Evolutionary conservation across 2,888 invertebrate genomes (phyloP).

Genomic region (Diaphora mendica): DNA sequence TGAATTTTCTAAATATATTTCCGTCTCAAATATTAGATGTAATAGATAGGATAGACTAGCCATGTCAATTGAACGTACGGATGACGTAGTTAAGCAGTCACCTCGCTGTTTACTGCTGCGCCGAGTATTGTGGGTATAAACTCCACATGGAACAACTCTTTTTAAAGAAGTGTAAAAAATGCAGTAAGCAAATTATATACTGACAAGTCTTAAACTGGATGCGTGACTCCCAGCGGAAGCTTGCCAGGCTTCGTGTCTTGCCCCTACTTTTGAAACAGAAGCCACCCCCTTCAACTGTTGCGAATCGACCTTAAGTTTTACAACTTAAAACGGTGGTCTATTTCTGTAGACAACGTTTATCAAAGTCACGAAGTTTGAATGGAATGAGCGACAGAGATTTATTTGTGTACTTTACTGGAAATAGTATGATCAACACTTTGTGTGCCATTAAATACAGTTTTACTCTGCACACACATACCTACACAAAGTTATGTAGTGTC

Average conservation of each 20-base stretch:
- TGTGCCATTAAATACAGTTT: background rate
- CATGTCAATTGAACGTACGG: background rate
- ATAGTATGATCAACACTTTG: background rate
- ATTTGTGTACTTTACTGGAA: constrained; percentile 1
- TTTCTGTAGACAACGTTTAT: constrained; percentile 51
- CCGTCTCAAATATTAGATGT: background rate
- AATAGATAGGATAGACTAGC: background rate
- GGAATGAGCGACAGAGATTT: constrained; percentile 22
- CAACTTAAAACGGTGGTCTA: constrained; percentile 50
- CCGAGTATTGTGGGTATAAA: no score
- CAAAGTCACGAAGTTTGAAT: constrained; percentile 43
- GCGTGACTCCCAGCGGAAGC: constrained; percentile 48
- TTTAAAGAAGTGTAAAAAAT: background rate
- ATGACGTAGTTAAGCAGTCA: no score
- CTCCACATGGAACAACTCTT: no score
- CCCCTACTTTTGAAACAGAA: constrained; percentile 28
- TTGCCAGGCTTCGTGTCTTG: constrained; percentile 49
- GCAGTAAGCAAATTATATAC: background rate
- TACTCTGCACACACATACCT: no score
- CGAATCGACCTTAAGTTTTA: constrained; percentile 56
- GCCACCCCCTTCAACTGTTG: constrained; percentile 44
- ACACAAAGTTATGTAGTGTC: background rate
- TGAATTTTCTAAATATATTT: background rate
- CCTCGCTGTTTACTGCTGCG: no score
- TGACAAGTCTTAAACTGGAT: constrained; percentile 17